Conservation (phyloP, 1,140 invertebrate genomes). For the Cydia amplana region DNA sequence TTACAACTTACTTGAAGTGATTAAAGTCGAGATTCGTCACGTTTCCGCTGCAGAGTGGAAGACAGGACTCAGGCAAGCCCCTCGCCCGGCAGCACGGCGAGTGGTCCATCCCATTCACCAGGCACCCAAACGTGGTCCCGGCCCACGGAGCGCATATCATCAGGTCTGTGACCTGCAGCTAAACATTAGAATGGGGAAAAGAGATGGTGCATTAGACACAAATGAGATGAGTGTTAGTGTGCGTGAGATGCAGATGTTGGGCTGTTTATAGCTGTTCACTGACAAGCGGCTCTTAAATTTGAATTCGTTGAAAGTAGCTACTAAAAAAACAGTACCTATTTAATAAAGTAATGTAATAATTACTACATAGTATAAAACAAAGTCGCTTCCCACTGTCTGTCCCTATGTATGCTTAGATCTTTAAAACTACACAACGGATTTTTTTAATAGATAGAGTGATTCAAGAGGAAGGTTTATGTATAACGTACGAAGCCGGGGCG, state of each 20-base stretch:
- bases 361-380: too few species aligned
- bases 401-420: too few species aligned
- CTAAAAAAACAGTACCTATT: too few species aligned
- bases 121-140: slow-evolving; percentile 87
- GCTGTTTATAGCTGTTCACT: not conserved
- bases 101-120: slow-evolving; percentile 90
- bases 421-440: too few species aligned
- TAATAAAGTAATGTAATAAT: too few species aligned
- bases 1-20: slow-evolving; percentile 88
- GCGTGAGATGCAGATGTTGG: slow-evolving; percentile 35
- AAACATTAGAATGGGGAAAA: slow-evolving; percentile 53
- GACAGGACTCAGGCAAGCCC: slow-evolving; percentile 86
- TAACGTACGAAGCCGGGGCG: too few species aligned
- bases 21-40: slow-evolving; percentile 88
- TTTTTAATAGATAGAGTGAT: too few species aligned
- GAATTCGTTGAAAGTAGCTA: too few species aligned
- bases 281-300: too few species aligned
- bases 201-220: slow-evolving; percentile 70
- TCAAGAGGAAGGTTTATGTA: too few species aligned
- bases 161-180: slow-evolving; percentile 82
- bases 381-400: too few species aligned
- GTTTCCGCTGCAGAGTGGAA: slow-evolving; percentile 88
- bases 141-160: slow-evolving; percentile 94
- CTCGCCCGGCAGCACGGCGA: slow-evolving; percentile 87
- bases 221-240: slow-evolving; percentile 42